Conservation (phyloP, 1,140 invertebrate genomes). For the Orchestia grillus region DNA sequence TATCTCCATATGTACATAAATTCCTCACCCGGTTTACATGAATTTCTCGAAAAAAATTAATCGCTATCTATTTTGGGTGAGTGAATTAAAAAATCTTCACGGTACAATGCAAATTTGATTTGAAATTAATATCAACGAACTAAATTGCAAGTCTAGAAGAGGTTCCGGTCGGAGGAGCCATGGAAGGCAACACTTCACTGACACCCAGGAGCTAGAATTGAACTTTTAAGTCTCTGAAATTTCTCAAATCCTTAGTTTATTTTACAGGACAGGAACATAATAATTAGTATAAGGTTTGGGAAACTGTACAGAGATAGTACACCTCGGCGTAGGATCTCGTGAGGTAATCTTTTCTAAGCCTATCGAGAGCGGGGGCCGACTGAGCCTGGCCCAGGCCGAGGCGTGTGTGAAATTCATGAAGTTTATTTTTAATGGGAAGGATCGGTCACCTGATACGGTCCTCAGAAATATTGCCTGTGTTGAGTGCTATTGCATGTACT, state of each 20-base stretch:
- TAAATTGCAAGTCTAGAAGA: background rate
- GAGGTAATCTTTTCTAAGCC: background rate
- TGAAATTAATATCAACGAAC: background rate
- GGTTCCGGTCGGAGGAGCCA: background rate
- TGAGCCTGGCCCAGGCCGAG: background rate
- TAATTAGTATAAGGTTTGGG: background rate
- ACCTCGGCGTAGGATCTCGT: background rate
- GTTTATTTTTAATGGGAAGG: background rate
- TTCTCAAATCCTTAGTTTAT: background rate
- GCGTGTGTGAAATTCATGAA: background rate
- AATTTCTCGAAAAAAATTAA: background rate
- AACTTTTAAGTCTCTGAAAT: background rate
- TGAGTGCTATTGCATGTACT: too few species aligned
- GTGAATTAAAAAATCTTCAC: background rate
- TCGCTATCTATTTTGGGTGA: background rate
- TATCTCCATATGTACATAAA: too few species aligned
- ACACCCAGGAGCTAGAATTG: background rate
- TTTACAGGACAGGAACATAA: background rate
- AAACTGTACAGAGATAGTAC: background rate
- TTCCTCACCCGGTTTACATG: too few species aligned
- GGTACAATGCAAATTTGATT: background rate
- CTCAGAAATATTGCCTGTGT: too few species aligned
- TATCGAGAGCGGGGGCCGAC: background rate
- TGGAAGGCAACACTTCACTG: background rate
- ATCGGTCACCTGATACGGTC: background rate